phyloP scores from a whole-genome alignment of 1,140 invertebrate species.

The Bombyx mori region DNA sequence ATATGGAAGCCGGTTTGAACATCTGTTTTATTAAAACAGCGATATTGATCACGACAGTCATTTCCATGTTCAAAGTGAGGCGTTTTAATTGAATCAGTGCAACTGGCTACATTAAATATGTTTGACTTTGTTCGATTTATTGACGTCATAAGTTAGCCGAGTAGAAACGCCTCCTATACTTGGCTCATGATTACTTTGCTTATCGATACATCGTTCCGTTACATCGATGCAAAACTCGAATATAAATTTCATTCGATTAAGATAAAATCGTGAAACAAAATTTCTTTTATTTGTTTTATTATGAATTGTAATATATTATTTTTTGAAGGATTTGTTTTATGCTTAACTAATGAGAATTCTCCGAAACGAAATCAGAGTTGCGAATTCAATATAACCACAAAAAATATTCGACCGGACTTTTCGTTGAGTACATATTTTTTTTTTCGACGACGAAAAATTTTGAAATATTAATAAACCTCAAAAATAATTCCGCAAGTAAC shows the following conservation, averaged over 20 bases:
- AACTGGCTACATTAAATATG: constrained; percentile 35
- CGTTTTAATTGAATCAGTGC: constrained; percentile 38
- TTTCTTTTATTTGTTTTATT: too few species aligned
- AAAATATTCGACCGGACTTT: too few species aligned
- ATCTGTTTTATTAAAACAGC: constrained; percentile 64
- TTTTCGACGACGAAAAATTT: constrained; percentile 9
- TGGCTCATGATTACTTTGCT: constrained; percentile 28
- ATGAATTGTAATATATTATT: too few species aligned
- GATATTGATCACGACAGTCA: constrained; percentile 53
- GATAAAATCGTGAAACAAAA: too few species aligned
- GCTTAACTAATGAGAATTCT: too few species aligned
- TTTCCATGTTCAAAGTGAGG: constrained; percentile 19
- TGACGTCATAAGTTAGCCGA: constrained; percentile 30
- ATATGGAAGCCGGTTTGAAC: constrained; percentile 52
- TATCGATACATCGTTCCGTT: constrained; percentile 3
- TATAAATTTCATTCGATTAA: constrained; percentile 1
- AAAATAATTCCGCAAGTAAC: constrained; percentile 5
- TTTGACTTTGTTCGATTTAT: constrained; percentile 53
- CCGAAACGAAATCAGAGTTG: too few species aligned
- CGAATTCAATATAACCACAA: too few species aligned
- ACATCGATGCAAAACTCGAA: background rate
- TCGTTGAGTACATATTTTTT: background rate
- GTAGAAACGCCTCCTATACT: constrained; percentile 26
- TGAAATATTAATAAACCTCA: constrained; percentile 7
- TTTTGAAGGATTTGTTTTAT: too few species aligned